Conservation (phyloP, 2,797 vertebrate genomes). For the Propithecus perrieri region DNA sequence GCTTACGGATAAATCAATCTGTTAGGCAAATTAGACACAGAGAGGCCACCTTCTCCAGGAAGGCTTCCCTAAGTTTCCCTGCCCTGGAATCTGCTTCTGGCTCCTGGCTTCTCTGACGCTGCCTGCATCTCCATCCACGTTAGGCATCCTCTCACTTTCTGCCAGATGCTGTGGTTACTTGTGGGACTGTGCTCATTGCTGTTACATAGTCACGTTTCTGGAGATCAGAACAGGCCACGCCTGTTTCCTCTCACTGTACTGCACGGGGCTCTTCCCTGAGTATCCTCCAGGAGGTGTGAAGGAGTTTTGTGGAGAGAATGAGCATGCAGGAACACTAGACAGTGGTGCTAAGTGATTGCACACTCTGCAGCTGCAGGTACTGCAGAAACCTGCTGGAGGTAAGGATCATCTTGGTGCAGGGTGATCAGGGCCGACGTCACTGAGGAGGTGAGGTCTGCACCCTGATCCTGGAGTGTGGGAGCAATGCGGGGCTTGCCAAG, state of each 20-base stretch:
- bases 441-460: neutral
- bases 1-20: neutral
- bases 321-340: neutral
- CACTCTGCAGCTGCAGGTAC: neutral
- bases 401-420: neutral
- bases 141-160: neutral
- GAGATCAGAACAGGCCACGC: neutral
- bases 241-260: neutral
- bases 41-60: neutral
- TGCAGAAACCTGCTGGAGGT: neutral
- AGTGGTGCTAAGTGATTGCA: neutral
- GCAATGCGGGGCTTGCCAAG: accelerated
- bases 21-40: neutral
- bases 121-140: too few species aligned
- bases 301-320: neutral
- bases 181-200: neutral
- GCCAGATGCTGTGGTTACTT: neutral
- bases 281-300: neutral
- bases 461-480: neutral
- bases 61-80: neutral
- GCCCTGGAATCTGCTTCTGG: neutral
- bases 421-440: neutral
- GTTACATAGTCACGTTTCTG: neutral
- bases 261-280: neutral
- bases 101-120: neutral